phyloP scores from a whole-genome alignment of 2,113 vertebrate species.

The Aplodontia rufa region DNA sequence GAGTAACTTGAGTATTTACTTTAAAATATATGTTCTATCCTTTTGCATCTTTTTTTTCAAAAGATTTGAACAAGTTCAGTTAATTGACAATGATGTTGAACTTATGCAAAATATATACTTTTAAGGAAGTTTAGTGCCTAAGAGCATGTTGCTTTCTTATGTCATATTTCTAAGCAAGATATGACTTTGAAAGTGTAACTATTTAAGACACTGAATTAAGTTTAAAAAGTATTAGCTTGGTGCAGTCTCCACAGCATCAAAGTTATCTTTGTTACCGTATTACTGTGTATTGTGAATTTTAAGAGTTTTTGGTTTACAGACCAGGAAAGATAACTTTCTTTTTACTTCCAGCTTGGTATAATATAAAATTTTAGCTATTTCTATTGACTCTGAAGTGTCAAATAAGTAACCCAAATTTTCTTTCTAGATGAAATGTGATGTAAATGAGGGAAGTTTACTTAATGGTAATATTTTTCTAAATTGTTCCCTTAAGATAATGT shows the following conservation, averaged over 20 bases:
- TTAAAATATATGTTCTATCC: background rate
- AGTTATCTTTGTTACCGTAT: background rate
- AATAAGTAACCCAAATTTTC: background rate
- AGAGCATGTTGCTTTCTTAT: slow-evolving; percentile 46
- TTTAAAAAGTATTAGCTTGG: background rate
- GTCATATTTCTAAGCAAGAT: background rate
- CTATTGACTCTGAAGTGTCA: background rate
- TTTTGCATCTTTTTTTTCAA: background rate
- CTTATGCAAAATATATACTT: slow-evolving; percentile 67
- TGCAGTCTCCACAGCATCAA: background rate
- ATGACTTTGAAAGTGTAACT: background rate
- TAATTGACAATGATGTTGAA: slow-evolving; percentile 68
- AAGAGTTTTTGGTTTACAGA: background rate
- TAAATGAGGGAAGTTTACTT: background rate
- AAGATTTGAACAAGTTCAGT: slow-evolving; percentile 64
- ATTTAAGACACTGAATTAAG: background rate
- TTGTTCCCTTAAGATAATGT: background rate
- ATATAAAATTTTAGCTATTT: background rate
- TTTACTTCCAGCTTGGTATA: background rate
- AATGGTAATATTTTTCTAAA: background rate
- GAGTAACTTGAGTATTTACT: background rate
- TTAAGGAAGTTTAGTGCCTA: slow-evolving; percentile 58
- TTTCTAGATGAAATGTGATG: background rate
- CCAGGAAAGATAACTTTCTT: background rate
- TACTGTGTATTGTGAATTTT: background rate